Evolutionary conservation across 2,113 vertebrate species (phyloP).

Genomic region (Coturnix japonica): DNA sequence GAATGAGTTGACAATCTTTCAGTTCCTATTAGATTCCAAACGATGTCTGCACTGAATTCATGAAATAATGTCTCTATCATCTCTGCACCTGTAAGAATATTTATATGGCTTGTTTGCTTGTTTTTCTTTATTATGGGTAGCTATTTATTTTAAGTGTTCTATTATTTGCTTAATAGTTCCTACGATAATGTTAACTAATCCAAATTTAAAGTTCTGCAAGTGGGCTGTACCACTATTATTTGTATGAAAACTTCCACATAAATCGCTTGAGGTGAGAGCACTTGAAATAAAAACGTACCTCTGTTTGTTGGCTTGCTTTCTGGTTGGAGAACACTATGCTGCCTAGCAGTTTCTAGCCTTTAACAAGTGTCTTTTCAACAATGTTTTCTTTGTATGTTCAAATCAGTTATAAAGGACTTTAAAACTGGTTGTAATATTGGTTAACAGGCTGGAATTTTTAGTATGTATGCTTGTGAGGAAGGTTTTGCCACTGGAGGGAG

Average conservation of each 20-base stretch:
- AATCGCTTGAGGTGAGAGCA: neutral
- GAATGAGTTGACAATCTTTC: slow-evolving; percentile 23
- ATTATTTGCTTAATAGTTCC: neutral
- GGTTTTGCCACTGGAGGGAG: slow-evolving; percentile 95
- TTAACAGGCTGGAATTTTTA: slow-evolving; percentile 95
- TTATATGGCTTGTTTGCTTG: neutral
- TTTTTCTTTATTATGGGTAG: slow-evolving; percentile 1
- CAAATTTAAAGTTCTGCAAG: neutral
- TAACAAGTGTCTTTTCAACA: neutral
- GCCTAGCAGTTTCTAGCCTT: slow-evolving; percentile 9
- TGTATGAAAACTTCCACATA: neutral
- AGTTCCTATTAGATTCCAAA: slow-evolving; percentile 22
- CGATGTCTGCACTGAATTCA: slow-evolving; percentile 1
- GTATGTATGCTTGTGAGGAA: slow-evolving; percentile 95
- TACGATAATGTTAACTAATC: neutral
- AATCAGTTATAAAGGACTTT: neutral
- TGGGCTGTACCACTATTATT: neutral
- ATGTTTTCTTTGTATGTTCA: neutral
- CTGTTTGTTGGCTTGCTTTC: slow-evolving; percentile 29
- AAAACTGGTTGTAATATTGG: slow-evolving; percentile 8
- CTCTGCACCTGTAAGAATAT: slow-evolving; percentile 2
- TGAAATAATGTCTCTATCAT: slow-evolving; percentile 20
- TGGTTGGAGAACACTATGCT: neutral
- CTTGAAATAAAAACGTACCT: slow-evolving; percentile 35
- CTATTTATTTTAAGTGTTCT: slow-evolving; percentile 18